Percentiles rank a stretch among this genome's conserved stretches.
Evolutionary conservation across 2,888 invertebrate species (phyloP).

Genomic region (Melanostoma mellinum): DNA sequence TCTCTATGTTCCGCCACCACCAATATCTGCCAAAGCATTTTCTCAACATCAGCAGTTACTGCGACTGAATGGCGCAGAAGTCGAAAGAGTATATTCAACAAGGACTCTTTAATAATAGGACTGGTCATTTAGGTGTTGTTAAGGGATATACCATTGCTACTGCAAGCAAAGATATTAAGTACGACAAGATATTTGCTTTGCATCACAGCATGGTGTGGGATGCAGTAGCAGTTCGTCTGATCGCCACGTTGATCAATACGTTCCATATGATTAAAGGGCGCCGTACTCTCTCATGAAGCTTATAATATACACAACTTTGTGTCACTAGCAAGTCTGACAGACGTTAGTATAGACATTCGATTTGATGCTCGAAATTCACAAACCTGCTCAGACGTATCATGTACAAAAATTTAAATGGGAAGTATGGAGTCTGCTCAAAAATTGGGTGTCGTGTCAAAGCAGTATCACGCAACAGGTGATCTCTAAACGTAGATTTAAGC

Average conservation of each 20-base stretch:
- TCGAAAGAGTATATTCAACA: conserved; percentile 41
- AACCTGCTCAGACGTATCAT: too few species aligned
- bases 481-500: too few species aligned
- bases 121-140: conserved; percentile 39
- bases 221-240: conserved; percentile 27
- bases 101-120: conserved; percentile 36
- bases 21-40: conserved; percentile 38
- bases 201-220: conserved; percentile 54
- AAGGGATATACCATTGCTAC: conserved; percentile 34
- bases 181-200: conserved; percentile 51
- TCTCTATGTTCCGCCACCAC: conserved; percentile 24
- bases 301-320: too few species aligned
- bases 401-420: too few species aligned
- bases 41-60: conserved; percentile 47
- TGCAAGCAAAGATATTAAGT: conserved; percentile 42
- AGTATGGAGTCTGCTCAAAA: too few species aligned
- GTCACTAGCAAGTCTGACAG: too few species aligned
- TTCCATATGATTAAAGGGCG: conserved; percentile 41
- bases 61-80: conserved; percentile 22
- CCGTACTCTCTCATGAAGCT: conserved; percentile 40
- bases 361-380: too few species aligned
- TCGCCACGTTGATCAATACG: conserved; percentile 29
- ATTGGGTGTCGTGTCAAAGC: too few species aligned
- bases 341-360: too few species aligned
- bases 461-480: too few species aligned